Evolutionary conservation across 37 sponge, comb jelly and placozoan species (phyloP), one percentile per base, ranked within the genome.

Genomic region (Theonella swinhoei): DNA sequence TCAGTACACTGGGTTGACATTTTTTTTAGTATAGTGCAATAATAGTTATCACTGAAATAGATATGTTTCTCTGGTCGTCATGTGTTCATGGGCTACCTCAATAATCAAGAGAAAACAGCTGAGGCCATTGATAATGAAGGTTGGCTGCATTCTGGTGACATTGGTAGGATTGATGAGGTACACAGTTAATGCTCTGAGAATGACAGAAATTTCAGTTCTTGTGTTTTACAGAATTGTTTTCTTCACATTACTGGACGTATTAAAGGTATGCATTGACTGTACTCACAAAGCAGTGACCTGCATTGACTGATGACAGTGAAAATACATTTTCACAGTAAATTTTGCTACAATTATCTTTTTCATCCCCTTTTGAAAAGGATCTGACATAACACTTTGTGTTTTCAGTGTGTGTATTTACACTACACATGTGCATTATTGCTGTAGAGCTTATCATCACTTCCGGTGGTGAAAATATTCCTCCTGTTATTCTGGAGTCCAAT

Each of bases 91-190:
- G 97, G 97, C 20, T 94, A 94, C 87, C 77, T 89, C 14, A 88
- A 85, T 39, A 77, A 85, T 9, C 76, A 77, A 59, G 94, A 81
- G 40, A 90, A 88, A 72, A 91, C 97, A 1, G 47, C 54, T 62
- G 87, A 91, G 43, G 72, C 92, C 67, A 91, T 96, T 88, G 94
- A 96, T 66, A 87, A 91, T 36, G 87, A 88, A 31, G 97, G 97
- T 9, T 96, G 97, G 97, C 75, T 94, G 4, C 92, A 96, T 79
- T 76, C 92, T 64, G 97, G 95, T 0, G 97, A 96, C 87, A 68
- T 96, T 37, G 97, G 94, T 4, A 78, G 72, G 8, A 37, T 79
- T 38, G 97, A 96, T 70, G 66, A 80, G 37, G 78, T 78, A 34
- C 62, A 80, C 3, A 82, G n/a, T n/a, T n/a, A n/a, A n/a, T n/a